Evolutionary conservation across 2,113 vertebrate species (phyloP).

Genomic region (Redunca redunca): DNA sequence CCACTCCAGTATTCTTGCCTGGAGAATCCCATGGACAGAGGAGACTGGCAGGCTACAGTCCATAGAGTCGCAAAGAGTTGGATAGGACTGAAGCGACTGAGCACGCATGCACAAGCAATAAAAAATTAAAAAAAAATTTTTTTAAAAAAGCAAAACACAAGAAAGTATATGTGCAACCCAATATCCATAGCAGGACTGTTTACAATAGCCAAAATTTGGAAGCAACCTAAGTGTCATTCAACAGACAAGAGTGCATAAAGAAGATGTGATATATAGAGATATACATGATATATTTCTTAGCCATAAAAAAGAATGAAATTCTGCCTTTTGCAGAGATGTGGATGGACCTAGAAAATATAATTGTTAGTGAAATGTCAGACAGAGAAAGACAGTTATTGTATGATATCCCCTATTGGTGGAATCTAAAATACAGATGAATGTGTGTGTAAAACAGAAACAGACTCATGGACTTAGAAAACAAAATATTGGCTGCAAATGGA

Average conservation of each 20-base stretch:
- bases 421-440: neutral
- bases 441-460: neutral
- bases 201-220: neutral
- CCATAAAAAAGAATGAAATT: neutral
- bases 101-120: neutral
- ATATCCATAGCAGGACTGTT: neutral
- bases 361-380: neutral
- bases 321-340: neutral
- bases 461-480: neutral
- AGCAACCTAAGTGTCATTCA: neutral
- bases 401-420: neutral
- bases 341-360: neutral
- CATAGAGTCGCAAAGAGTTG: rapidly evolving
- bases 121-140: neutral
- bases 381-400: neutral
- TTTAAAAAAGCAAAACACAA: neutral
- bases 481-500: neutral
- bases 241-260: neutral
- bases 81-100: neutral
- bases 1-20: neutral
- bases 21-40: neutral
- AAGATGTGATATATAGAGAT: neutral
- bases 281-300: neutral
- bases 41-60: neutral
- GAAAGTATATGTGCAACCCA: neutral